Evolutionary conservation across 2,888 invertebrate genomes (phyloP), one percentile per base, ranked within the genome.

Genomic region (Apodemia mormo): DNA sequence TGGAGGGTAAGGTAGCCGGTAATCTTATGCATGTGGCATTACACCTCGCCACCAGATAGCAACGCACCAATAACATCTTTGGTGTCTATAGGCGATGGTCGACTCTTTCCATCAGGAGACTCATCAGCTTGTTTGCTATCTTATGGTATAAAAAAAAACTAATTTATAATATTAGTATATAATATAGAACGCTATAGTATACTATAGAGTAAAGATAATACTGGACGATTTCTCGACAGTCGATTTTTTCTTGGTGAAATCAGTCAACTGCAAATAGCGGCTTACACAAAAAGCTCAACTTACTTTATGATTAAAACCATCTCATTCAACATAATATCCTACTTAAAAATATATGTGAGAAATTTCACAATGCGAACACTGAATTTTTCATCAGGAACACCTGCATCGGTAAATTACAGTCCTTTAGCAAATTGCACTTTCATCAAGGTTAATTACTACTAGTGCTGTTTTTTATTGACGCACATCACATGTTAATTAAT

Each of bases 381-480:
- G 83, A 86, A 84, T 83, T 82, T 82, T 87, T 87, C 81, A 88
- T 86, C 84, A 82, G 78, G 77, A 74, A 74, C 73, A 80, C 72
- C 70, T 72, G 74, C 72, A 72, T 71, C 71, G 78, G 82, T 81
- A 84, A 83, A 82, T 84, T 79, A 86, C 81, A 81, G 81, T 80
- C 79, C 83, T 82, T 84, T 78, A 82, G 79, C 84, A 84, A 87
- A 87, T 84, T 86, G 79, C 80, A 79, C 79, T 81, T 82, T 82
- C 81, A 82, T 83, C 78, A 87, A 87, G 83, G 87, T 85, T 83
- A 88, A 88, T 86, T 87, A 84, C 81, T 87, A 85, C 84, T 76
- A 80, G 78, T 64, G 37, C 37, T 64, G 61, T 64, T 64, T 64
- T 61, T 37, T 64, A 33, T 4, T 64, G 58, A 12, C 33, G 30